phyloP scores from a whole-genome alignment of 2,797 vertebrate genomes.

The Cynodonichthys magdalenae region DNA sequence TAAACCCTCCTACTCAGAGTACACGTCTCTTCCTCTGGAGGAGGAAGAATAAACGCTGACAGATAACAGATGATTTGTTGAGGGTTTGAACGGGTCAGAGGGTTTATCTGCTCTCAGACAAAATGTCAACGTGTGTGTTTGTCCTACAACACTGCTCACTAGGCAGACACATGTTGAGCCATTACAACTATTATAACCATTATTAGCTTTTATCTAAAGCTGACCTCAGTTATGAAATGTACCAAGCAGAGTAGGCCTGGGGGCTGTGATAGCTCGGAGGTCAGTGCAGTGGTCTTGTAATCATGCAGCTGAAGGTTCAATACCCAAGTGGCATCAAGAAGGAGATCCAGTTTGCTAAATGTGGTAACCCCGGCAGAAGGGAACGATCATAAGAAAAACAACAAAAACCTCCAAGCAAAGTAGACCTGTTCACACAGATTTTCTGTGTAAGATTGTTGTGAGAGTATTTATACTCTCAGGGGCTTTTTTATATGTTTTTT shows the following conservation, averaged over 20 bases:
- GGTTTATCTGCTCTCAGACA: conserved; percentile 9
- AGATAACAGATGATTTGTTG: conserved; percentile 7
- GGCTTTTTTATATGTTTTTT: not conserved
- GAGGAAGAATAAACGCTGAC: conserved; percentile 4
- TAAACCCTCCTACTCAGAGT: conserved; percentile 42
- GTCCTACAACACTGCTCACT: conserved; percentile 1
- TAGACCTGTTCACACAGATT: too few species aligned
- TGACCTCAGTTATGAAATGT: conserved; percentile 37
- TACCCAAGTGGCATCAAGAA: too few species aligned
- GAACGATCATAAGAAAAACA: too few species aligned
- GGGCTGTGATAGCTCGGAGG: too few species aligned
- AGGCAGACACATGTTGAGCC: conserved; percentile 20
- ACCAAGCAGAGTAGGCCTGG: conserved; percentile 14
- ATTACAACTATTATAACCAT: conserved; percentile 49
- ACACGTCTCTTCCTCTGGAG: conserved; percentile 15
- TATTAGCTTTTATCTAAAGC: conserved; percentile 52
- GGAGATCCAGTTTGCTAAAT: too few species aligned
- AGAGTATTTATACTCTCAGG: too few species aligned
- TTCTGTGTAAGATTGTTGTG: too few species aligned
- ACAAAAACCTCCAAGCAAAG: too few species aligned
- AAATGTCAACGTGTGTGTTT: conserved; percentile 2
- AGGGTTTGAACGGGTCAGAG: conserved; percentile 9
- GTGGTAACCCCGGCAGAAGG: too few species aligned
- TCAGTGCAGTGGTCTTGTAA: too few species aligned
- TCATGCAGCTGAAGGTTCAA: too few species aligned